Evolutionary conservation across 2,797 vertebrate species (phyloP), one percentile per base, ranked within the genome.

Genomic region (Lycodopsis pacificus): DNA sequence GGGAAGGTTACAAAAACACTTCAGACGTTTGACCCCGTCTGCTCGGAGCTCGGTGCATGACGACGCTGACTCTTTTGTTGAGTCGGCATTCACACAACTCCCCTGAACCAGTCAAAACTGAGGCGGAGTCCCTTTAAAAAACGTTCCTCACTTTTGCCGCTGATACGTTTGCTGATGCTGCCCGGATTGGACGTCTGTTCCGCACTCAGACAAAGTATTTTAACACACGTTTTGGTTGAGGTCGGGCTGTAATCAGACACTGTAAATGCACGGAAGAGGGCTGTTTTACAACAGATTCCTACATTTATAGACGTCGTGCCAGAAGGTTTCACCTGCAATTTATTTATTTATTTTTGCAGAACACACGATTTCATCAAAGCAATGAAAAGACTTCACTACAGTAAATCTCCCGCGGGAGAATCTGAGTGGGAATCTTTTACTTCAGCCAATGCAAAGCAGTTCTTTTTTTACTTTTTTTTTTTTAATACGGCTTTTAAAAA

Each of bases 401-500:
- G 77, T 86, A 67, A 82, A 81, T 77, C 56, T 73, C 54, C 67
- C 59, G 80, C 20, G 22, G 36, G 25, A 25, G 25, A 25, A 25
- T 27, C 27, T 27, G 64, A 83, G 69, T 62, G 77, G 77, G 58
- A 74, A 76, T 77, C 65, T 56, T 86, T 81, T 59, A 53, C 66
- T 87, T 82, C 46, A 74, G 87, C 89, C 81, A 71, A 86, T 84
- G 81, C 85, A 80, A 89, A 90, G 80, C 82, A 77, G 73, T 83
- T 88, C 76, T 88, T 90, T 91, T 94, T 93, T n/a, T n/a, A 8
- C 3, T 5, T 25, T 88, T 90, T 86, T 90, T 91, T 19, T 46
- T 15, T 44, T 44, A 12, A 89, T 85, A 89, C 83, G 75, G 73
- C 90, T 91, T 92, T 94, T 93, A 93, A 95, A 95, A 95, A 95